Percentiles rank a stretch among this genome's conserved stretches.
Evolutionary conservation across 2,888 invertebrate genomes (phyloP).

Genomic region (Agriopis aurantiaria): DNA sequence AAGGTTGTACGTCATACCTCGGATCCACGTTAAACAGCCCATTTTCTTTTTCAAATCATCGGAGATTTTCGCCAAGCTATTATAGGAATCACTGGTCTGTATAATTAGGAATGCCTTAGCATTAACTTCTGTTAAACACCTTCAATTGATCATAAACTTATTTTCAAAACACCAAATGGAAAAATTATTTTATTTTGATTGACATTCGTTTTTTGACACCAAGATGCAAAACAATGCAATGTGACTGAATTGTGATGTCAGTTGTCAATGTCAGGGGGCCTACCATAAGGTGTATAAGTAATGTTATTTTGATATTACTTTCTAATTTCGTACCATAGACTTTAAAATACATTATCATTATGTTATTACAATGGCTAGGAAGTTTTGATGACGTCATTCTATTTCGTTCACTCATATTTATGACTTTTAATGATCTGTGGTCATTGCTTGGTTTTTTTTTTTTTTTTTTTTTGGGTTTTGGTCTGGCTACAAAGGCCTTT

Average conservation of each 20-base stretch:
- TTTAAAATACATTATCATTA: too few species aligned
- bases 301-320: too few species aligned
- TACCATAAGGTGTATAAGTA: too few species aligned
- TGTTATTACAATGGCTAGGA: too few species aligned
- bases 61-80: conserved; percentile 32
- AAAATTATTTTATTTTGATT: conserved; percentile 23
- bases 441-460: too few species aligned
- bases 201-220: conserved; percentile 27
- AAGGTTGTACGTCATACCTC: conserved; percentile 76
- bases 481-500: too few species aligned
- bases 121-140: neutral
- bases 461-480: too few species aligned
- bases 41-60: conserved; percentile 67
- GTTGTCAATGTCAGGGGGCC: too few species aligned
- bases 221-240: conserved; percentile 1
- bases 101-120: neutral
- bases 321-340: too few species aligned
- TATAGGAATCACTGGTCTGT: neutral
- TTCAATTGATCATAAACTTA: neutral
- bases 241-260: neutral
- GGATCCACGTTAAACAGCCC: conserved; percentile 80
- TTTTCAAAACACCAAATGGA: conserved; percentile 4
- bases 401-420: too few species aligned
- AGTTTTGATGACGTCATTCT: too few species aligned
- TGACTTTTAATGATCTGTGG: too few species aligned